These are phyloP conservation scores for Polyodon spathula DNA, from an alignment of 2,113 vertebrate genomes.

Conservation along the genomic window DNA sequence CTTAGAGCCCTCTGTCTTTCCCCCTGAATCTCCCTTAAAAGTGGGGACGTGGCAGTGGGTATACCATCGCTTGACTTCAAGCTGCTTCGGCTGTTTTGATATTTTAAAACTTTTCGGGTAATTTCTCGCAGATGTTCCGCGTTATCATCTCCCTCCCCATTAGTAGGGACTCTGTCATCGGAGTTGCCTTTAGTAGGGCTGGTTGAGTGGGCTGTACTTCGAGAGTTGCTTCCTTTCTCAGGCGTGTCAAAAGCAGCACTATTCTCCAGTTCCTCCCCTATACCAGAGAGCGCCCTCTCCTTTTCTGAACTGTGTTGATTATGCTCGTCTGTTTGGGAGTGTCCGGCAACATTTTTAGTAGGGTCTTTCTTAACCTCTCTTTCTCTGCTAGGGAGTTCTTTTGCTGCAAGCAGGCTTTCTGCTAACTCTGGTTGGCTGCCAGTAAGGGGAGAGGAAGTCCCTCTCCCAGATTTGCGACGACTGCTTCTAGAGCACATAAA, in stretches of 20 bases:
- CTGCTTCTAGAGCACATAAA: constrained; percentile 30
- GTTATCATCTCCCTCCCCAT: constrained; percentile 38
- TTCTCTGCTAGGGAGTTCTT: constrained; percentile 14
- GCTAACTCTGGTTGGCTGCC: constrained; percentile 38
- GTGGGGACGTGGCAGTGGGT: constrained; percentile 5
- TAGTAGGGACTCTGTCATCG: constrained; percentile 11
- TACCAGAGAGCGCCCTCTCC: background rate
- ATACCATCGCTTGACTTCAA: constrained; percentile 26
- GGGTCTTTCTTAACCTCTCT: constrained; percentile 31
- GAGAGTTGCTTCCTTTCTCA: constrained; percentile 12
- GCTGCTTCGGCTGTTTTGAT: constrained; percentile 46
- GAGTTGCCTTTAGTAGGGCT: constrained; percentile 12
- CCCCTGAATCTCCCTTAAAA: constrained; percentile 35
- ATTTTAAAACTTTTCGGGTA: constrained; percentile 46
- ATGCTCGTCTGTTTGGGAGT: background rate
- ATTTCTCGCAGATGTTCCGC: constrained; percentile 52
- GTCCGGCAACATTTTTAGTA: constrained; percentile 20
- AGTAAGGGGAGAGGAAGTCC: constrained; percentile 24
- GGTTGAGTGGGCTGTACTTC: background rate
- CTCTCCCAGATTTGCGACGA: constrained; percentile 21
- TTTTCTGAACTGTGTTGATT: constrained; percentile 9
- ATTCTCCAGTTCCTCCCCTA: constrained; percentile 8
- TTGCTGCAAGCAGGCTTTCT: constrained; percentile 1
- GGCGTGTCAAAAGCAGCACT: background rate
- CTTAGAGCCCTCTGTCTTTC: constrained; percentile 23